A percentile compares a stretch with the other conserved stretches of the same genome.
Conservation (phyloP, 2,888 invertebrate genomes). For the Drosophila neotestacea region DNA sequence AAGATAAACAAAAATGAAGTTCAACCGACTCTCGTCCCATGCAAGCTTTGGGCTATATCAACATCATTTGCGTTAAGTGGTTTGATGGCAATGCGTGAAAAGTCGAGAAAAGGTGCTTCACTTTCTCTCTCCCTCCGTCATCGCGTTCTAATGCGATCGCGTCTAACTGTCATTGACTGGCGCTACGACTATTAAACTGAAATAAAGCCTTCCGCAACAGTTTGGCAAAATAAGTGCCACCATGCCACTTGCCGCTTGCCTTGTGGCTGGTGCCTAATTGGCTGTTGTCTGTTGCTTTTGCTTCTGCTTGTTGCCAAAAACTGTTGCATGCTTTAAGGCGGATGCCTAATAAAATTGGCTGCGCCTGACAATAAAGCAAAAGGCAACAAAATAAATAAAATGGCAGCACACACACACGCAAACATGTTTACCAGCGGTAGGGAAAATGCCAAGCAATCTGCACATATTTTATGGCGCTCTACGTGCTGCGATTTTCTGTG, state of each 20-base stretch:
- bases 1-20: constrained; percentile 50
- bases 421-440: neutral
- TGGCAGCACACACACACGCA: constrained; percentile 12
- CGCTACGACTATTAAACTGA: constrained; percentile 68
- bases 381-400: constrained; percentile 64
- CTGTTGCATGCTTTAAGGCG: constrained; percentile 76
- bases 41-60: constrained; percentile 62
- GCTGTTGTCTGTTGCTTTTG: constrained; percentile 43
- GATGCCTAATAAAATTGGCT: constrained; percentile 74
- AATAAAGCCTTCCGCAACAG: constrained; percentile 62
- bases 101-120: constrained; percentile 31
- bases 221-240: constrained; percentile 45
- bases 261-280: constrained; percentile 51
- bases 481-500: constrained; percentile 58
- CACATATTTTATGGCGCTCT: constrained; percentile 57
- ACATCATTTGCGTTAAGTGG: constrained; percentile 80
- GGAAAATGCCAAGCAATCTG: constrained; percentile 51
- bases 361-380: constrained; percentile 57
- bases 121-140: neutral
- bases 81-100: constrained; percentile 68
- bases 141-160: constrained; percentile 49
- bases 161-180: constrained; percentile 48
- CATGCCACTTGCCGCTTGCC: constrained; percentile 26
- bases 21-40: constrained; percentile 28
- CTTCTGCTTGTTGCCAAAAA: constrained; percentile 61